A percentile compares a stretch with the other conserved stretches of the same genome.
Conservation (phyloP, 92 coral and sea anemone genomes). For the Palythoa grandiflora region DNA sequence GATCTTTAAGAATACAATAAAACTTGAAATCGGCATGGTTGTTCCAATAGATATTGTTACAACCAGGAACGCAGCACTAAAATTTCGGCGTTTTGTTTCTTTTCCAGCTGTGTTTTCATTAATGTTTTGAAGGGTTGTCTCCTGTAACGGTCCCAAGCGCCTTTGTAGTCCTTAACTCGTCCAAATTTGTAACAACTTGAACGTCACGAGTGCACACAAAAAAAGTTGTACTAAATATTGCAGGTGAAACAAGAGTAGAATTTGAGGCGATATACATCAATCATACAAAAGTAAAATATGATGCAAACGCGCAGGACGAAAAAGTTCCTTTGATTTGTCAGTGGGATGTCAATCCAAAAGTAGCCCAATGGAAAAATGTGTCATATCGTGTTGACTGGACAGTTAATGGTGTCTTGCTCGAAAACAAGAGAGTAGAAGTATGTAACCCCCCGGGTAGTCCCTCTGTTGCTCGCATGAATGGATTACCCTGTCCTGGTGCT, state of each 20-base stretch:
- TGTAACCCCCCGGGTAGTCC: conserved; percentile 14
- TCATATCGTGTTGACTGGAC: conserved; percentile 15
- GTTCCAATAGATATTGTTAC: no score
- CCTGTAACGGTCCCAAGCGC: no score
- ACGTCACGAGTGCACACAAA: no score
- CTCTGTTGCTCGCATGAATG: neutral
- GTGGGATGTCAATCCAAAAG: conserved; percentile 13
- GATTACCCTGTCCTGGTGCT: neutral
- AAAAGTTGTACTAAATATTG: neutral
- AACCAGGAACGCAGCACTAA: no score
- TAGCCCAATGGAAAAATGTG: neutral
- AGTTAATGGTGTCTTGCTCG: neutral
- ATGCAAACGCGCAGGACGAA: no score
- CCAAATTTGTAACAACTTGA: no score
- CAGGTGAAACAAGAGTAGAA: conserved; percentile 2
- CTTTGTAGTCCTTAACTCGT: no score
- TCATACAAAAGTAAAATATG: neutral
- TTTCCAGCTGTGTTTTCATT: no score
- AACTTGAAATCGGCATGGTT: no score
- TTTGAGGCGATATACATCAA: conserved; percentile 16
- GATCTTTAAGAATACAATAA: no score
- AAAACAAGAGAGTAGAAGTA: neutral
- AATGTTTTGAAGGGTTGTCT: no score
- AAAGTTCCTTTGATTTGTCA: conserved; percentile 11
- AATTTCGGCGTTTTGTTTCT: no score